Evolutionary conservation across 2,113 vertebrate species (phyloP).

Genomic region (Cervus canadensis): DNA sequence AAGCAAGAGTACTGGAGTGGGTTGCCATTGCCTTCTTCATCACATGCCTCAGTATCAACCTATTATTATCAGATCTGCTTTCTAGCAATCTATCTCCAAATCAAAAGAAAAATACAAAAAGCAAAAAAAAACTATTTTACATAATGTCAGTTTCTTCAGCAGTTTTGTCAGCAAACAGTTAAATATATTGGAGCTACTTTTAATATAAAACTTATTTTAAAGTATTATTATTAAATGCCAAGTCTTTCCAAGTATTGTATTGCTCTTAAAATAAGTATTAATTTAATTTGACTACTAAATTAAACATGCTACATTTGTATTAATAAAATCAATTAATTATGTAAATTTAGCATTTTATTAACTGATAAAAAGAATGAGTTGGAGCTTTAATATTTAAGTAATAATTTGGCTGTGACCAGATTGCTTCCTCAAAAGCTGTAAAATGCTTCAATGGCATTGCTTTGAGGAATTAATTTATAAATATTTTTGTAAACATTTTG

Average conservation of each 20-base stretch:
- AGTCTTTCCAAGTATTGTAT: not conserved
- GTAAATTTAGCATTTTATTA: not conserved
- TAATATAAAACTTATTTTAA: not conserved
- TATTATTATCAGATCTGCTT: slow-evolving; percentile 1
- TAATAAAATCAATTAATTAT: not conserved
- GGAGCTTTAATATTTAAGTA: not conserved
- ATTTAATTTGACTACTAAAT: not conserved
- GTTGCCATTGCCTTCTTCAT: not conserved
- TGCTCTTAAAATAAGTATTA: not conserved
- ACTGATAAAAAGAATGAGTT: not conserved
- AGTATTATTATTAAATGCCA: not conserved
- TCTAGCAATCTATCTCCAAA: not conserved
- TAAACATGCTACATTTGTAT: not conserved
- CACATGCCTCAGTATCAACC: not conserved
- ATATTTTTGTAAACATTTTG: not conserved
- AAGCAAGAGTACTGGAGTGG: no score
- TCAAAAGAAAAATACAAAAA: slow-evolving; percentile 36
- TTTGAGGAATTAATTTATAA: not conserved
- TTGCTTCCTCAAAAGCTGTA: not conserved
- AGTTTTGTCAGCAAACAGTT: not conserved
- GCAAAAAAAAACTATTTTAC: not conserved
- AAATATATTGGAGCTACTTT: slow-evolving; percentile 15
- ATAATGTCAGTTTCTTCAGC: slow-evolving; percentile 1
- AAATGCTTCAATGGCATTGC: not conserved
- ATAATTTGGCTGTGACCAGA: not conserved